Base-by-base conservation (phyloP, 2,113 vertebrate species). In the Amazona guildingii region DNA sequence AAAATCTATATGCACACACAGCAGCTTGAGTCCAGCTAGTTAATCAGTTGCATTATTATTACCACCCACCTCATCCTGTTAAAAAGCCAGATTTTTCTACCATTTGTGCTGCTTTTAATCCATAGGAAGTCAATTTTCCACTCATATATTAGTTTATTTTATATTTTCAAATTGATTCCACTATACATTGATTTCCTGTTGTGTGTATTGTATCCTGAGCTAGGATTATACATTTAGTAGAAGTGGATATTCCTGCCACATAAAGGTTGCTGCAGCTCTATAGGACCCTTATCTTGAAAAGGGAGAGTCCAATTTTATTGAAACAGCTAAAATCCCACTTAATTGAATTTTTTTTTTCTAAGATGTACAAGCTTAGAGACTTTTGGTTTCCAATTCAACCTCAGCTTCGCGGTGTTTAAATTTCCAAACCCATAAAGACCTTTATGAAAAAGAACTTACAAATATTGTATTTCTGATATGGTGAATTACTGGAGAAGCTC, bases 291-390 rank as follows among this genome's bases (percentile, higher is more conserved):
- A 99, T 99, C 99, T 99, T 98, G 96, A 97, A 98, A 97, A 98
- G 98, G 98, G 98, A 98, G 98, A 99, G 98, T 98, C 98, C 98
- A 98, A 98, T 99, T 98, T 99, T 99, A 99, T 99, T 99, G 99
- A 99, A 98, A 99, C 98, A 98, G 98, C 98, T 99, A 99, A 99
- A 99, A 99, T 99, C 99, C 99, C 98, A 99, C 99, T 99, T 99
- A 99, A 99, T 99, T 99, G 99, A 99, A 99, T 99, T 99, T 99
- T 98, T 99, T 99, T 98, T 99, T 97, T 97, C 92, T 97, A 96
- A 99, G 98, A 99, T 98, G 98, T 99, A 99, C 98, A 98, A 99
- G 99, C 99, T 99, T 98, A 99, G 99, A 99, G 98, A 98, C 97
- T 98, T 99, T 98, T 98, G 98, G 98, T 99, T 99, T 99, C 99